These are phyloP conservation scores for Erebia palarica DNA, from an alignment of 2,888 invertebrate genomes.

Conservation along the genomic window DNA sequence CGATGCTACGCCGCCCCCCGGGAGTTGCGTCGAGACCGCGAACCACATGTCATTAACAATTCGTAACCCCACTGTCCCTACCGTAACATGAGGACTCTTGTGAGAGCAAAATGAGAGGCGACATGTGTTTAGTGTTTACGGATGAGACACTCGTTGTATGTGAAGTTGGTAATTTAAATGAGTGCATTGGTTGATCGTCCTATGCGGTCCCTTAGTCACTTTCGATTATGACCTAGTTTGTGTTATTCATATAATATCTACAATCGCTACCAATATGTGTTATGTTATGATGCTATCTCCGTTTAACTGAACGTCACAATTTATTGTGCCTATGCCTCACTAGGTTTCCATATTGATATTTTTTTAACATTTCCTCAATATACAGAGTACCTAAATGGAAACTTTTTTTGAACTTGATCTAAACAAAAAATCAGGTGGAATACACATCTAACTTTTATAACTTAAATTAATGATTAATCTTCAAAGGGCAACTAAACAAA, in stretches of 20 bases:
- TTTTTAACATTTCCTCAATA: neutral
- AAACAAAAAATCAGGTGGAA: neutral
- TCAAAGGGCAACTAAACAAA: too few species aligned
- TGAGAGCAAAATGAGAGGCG: constrained; percentile 32
- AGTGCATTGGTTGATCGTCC: constrained; percentile 68
- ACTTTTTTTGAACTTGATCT: neutral
- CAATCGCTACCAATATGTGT: constrained; percentile 38
- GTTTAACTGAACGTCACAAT: constrained; percentile 30
- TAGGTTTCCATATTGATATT: neutral
- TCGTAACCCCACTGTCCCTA: constrained; percentile 28
- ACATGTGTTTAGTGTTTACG: constrained; percentile 64
- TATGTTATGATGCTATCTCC: constrained; percentile 56
- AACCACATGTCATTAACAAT: constrained; percentile 42
- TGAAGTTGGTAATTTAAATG: constrained; percentile 64
- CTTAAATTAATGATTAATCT: neutral
- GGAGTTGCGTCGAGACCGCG: constrained; percentile 56
- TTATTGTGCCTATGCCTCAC: neutral
- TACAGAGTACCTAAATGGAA: neutral
- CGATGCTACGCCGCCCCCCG: constrained; percentile 49
- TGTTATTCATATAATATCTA: constrained; percentile 34
- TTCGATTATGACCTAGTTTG: constrained; percentile 58
- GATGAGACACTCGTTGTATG: constrained; percentile 60
- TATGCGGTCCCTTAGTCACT: constrained; percentile 64
- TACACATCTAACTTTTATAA: neutral
- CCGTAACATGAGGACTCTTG: constrained; percentile 21